Percentiles rank a stretch among this genome's conserved stretches.
Evolutionary conservation across 2,888 invertebrate genomes (phyloP).

Genomic region (Erynnis tages): DNA sequence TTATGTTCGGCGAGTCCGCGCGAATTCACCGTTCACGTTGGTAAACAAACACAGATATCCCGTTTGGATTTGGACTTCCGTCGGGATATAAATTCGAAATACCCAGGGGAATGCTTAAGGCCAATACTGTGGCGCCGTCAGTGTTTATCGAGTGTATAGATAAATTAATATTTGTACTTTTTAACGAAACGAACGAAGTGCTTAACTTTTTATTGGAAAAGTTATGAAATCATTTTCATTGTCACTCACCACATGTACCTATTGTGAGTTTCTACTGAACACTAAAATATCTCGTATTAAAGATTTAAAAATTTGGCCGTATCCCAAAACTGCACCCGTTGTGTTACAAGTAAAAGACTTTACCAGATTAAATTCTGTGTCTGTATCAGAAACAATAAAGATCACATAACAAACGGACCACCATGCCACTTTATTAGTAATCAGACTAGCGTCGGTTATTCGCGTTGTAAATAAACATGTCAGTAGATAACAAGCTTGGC

Average conservation of each 20-base stretch:
- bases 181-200: too few species aligned
- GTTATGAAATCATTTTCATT: background rate
- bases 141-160: background rate
- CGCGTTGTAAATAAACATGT: conserved; percentile 60
- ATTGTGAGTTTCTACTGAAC: conserved; percentile 12
- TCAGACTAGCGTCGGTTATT: conserved; percentile 39
- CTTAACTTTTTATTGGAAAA: too few species aligned
- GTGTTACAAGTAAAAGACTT: conserved; percentile 16
- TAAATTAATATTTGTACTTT: too few species aligned
- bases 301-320: conserved; percentile 26
- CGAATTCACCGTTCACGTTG: conserved; percentile 16
- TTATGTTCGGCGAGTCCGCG: conserved; percentile 25
- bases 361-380: conserved; percentile 7
- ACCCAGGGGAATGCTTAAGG: background rate
- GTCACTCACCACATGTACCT: conserved; percentile 12
- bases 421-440: conserved; percentile 38
- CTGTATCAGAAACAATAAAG: conserved; percentile 16
- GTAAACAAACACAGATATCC: conserved; percentile 20
- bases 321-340: conserved; percentile 24
- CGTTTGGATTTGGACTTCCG: conserved; percentile 3
- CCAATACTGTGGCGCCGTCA: background rate
- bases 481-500: conserved; percentile 55
- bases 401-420: conserved; percentile 35
- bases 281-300: conserved; percentile 24
- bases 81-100: background rate